These are phyloP conservation scores for Lacanobia wlatinum DNA, from an alignment of 2,888 invertebrate genomes.

Conservation along the genomic window DNA sequence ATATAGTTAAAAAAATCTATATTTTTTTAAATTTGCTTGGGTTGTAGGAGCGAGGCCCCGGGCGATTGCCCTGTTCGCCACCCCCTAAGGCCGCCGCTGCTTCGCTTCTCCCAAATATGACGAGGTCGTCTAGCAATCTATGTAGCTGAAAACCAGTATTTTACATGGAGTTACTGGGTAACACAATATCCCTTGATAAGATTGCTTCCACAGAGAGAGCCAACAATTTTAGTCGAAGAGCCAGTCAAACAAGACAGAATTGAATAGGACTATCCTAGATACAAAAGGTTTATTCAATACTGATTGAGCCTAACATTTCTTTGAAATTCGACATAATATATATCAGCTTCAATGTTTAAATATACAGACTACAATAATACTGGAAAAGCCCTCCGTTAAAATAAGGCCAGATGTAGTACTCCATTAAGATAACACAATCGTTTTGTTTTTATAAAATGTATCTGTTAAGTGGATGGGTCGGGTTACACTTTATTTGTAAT, in stretches of 20 bases:
- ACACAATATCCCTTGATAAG: neutral
- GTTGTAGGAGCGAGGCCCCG: too few relatives aligned
- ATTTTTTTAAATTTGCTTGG: too few relatives aligned
- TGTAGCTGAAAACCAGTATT: neutral
- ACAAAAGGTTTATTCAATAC: slow-evolving; percentile 32
- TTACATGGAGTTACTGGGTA: neutral
- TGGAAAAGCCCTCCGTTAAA: slow-evolving; percentile 43
- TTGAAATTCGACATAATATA: slow-evolving; percentile 26
- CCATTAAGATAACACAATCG: slow-evolving; percentile 52
- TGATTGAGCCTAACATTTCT: slow-evolving; percentile 34
- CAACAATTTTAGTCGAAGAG: slow-evolving; percentile 10
- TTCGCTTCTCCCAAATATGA: neutral
- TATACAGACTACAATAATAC: slow-evolving; percentile 48
- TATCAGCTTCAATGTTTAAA: slow-evolving; percentile 38
- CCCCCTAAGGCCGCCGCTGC: too few relatives aligned
- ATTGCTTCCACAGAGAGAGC: neutral
- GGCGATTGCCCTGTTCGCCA: too few relatives aligned
- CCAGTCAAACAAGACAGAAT: slow-evolving; percentile 13
- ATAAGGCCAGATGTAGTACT: slow-evolving; percentile 50
- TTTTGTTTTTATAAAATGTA: slow-evolving; percentile 57
- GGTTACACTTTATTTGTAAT: slow-evolving; percentile 30
- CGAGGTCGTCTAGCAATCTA: too few relatives aligned
- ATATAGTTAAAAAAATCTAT: too few relatives aligned
- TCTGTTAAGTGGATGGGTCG: slow-evolving; percentile 43
- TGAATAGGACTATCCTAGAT: slow-evolving; percentile 13